Conservation (phyloP, 1,140 invertebrate species). For the Stegodyphus mimosarum region DNA sequence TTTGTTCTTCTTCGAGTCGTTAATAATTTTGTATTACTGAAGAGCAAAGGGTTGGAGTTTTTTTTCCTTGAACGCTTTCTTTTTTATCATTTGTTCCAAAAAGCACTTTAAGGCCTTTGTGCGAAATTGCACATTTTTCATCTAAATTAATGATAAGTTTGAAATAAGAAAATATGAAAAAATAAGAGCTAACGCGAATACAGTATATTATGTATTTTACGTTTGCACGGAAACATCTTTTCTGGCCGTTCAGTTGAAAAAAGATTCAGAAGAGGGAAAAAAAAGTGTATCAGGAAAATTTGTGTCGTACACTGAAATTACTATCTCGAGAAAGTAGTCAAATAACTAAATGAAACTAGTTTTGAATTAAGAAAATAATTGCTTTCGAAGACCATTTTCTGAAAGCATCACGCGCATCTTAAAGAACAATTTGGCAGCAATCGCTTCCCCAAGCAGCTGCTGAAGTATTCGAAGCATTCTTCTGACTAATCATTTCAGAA, state of each 20-base stretch:
- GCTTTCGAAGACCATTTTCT: slow-evolving; percentile 25
- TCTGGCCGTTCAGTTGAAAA: slow-evolving; percentile 10
- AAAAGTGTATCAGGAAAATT: slow-evolving; percentile 25
- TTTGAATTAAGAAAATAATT: slow-evolving; percentile 58
- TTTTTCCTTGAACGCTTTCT: slow-evolving; percentile 35
- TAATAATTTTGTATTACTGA: slow-evolving; percentile 58
- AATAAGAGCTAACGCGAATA: slow-evolving; percentile 25
- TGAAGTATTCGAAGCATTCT: background rate
- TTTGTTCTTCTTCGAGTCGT: slow-evolving; percentile 50
- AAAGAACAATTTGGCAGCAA: slow-evolving; percentile 14
- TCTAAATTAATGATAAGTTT: slow-evolving; percentile 61
- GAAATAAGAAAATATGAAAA: slow-evolving; percentile 56
- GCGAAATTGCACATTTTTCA: slow-evolving; percentile 59
- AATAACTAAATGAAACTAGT: slow-evolving; percentile 57
- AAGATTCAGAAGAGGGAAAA: slow-evolving; percentile 12
- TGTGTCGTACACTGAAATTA: slow-evolving; percentile 55
- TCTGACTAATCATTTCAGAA: no score
- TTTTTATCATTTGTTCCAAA: slow-evolving; percentile 44
- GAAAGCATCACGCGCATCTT: slow-evolving; percentile 23
- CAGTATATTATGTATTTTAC: slow-evolving; percentile 54
- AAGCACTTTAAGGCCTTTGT: slow-evolving; percentile 54
- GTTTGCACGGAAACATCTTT: slow-evolving; percentile 38
- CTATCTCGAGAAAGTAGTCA: slow-evolving; percentile 44
- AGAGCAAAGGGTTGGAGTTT: slow-evolving; percentile 24
- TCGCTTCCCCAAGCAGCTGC: background rate